Evolutionary conservation across 1,140 invertebrate genomes (phyloP).

Genomic region (Tachypleus tridentatus): DNA sequence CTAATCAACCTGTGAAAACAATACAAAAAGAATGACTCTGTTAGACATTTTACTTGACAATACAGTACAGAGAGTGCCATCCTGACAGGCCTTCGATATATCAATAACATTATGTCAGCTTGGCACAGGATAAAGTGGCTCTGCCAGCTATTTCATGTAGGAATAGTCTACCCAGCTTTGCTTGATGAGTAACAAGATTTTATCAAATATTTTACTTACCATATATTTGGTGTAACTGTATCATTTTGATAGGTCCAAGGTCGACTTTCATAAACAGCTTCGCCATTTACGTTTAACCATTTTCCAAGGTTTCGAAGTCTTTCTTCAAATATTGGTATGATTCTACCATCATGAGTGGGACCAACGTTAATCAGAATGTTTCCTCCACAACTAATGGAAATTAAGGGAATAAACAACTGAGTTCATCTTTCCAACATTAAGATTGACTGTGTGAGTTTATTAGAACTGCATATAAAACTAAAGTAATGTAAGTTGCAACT

Average conservation of each 20-base stretch:
- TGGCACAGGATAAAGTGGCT: no score
- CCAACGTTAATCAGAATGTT: conserved; percentile 84
- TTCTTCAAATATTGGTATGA: conserved; percentile 80
- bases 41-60: no score
- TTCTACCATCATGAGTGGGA: conserved; percentile 77
- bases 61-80: no score
- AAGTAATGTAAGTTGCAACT: background rate
- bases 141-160: no score
- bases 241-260: conserved; percentile 77
- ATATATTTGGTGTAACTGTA: conserved; percentile 48
- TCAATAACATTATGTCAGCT: no score
- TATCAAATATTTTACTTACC: conserved; percentile 16
- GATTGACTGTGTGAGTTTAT: background rate
- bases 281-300: conserved; percentile 74
- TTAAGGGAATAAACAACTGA: background rate
- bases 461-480: background rate
- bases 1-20: no score
- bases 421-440: background rate
- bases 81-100: no score
- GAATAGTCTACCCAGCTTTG: no score
- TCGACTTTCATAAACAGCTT: conserved; percentile 69
- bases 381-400: conserved; percentile 36
- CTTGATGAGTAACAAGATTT: background rate
- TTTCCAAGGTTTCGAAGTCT: conserved; percentile 51
- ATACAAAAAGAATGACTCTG: background rate